Base-by-base conservation (phyloP, 2,113 vertebrate genomes). In the Triplophysa siluroides region DNA sequence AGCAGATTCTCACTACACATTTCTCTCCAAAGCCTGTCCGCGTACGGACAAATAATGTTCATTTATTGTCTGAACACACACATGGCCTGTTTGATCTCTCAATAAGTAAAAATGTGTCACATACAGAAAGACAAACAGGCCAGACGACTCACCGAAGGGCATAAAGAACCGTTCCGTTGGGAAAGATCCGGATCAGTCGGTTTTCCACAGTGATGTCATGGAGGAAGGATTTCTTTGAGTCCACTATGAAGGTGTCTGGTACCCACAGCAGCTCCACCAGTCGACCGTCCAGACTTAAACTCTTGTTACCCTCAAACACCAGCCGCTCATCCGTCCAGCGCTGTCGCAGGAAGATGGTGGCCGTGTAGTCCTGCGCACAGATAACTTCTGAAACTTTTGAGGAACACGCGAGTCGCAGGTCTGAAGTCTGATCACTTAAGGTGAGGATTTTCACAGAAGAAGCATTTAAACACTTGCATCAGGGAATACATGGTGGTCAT, bases 181-280 rank as follows among this genome's bases (percentile, higher is more conserved):
- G 95, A 66, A 96, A 96, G 90, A 96, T 96, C 81, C 95, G 93
- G 86, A 96, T 96, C 6, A 96, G 92, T 74, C 94, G 90, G 89
- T 97, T 97, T 86, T 96, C 95, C 82, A 97, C 95, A 1, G 96
- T 96, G 87, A 96, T 94, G 87, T 97, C 95, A 76, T 96, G 95
- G 79, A 96, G 94, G 86, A 97, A 97, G 76, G 95, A 96, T 84
- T 91, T 96, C 86, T 97, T 96, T 76, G 96, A 97, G 87, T 97
- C 96, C 24, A 96, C 96, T 71, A 96, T 96, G 23, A 97, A 97
- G 6, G 95, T 97, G 74, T 97, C 95, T 0, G 95, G 95, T 5
- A 96, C 95, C 95, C 95, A 97, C 70, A 96, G 94, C 81, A 96
- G 93, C 90, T 97, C 95, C 80, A 96, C 95, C 0, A 96, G 93